phyloP scores from a whole-genome alignment of 2,888 invertebrate genomes.

The Azorinus chamasolen region DNA sequence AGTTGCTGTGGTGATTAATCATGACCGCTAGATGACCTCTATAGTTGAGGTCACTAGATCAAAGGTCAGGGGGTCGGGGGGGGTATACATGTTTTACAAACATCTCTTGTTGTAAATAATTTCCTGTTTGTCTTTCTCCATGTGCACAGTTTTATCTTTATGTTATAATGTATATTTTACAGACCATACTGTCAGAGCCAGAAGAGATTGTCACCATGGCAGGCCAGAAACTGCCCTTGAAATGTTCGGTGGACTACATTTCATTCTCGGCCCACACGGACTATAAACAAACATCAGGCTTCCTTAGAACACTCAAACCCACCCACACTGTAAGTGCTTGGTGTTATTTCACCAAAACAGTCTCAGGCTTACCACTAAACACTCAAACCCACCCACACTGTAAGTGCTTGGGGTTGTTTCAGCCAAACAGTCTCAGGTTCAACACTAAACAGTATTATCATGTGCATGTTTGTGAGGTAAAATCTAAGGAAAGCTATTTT shows the following conservation, averaged over 20 bases:
- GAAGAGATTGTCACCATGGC: conserved; percentile 98
- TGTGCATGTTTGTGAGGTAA: too few species aligned
- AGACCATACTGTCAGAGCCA: conserved; percentile 97
- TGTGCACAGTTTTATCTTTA: too few species aligned
- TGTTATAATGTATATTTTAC: conserved; percentile 42
- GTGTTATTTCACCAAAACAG: background rate
- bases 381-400: conserved; percentile 98
- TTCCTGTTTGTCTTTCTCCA: too few species aligned
- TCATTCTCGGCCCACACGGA: conserved; percentile 99
- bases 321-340: conserved; percentile 94
- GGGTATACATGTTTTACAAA: too few species aligned
- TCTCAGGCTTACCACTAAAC: conserved; percentile 96
- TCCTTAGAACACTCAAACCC: conserved; percentile 96
- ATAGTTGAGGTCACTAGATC: too few species aligned
- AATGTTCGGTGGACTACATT: conserved; percentile 99
- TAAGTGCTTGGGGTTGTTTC: conserved; percentile 86
- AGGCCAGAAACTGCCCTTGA: conserved; percentile 97
- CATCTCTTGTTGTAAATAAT: too few species aligned
- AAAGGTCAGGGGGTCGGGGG: too few species aligned
- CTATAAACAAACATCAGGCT: conserved; percentile 99
- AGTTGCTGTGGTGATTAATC: too few species aligned
- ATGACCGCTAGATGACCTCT: too few species aligned
- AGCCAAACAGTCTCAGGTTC: conserved; percentile 91
- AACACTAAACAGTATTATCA: conserved; percentile 93
- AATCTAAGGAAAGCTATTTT: too few species aligned